Evolutionary conservation across 53 echinoderm and acorn worm species (phyloP).

Genomic region (Echinometra lucunter): DNA sequence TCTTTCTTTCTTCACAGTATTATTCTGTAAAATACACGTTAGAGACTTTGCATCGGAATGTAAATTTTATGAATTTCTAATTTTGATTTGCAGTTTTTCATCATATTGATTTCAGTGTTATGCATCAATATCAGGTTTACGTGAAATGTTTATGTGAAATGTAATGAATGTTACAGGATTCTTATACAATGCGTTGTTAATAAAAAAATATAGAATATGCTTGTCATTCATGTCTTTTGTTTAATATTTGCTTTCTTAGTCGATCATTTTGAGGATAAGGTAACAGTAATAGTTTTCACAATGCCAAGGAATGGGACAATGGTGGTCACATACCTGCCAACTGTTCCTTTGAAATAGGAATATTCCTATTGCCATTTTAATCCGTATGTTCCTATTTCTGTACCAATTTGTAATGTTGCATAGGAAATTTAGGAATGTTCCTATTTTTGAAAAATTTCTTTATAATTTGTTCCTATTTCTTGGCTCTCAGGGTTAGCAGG

Average conservation of each 20-base stretch:
- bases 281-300: neutral
- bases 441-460: no score
- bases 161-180: neutral
- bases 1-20: neutral
- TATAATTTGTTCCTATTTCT: no score
- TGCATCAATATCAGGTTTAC: neutral
- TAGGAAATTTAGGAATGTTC: no score
- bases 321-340: neutral
- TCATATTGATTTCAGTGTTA: neutral
- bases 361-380: no score
- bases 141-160: neutral
- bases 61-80: neutral
- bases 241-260: neutral
- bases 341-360: no score
- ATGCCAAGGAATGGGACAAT: neutral
- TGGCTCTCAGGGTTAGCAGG: no score
- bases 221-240: neutral
- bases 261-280: neutral
- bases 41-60: neutral
- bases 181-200: neutral
- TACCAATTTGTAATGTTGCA: no score
- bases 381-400: no score
- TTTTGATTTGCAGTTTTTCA: neutral
- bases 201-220: neutral
- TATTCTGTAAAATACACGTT: constrained; percentile 8